Conservation (phyloP, 1,140 invertebrate species). For the Platyura marginata region DNA sequence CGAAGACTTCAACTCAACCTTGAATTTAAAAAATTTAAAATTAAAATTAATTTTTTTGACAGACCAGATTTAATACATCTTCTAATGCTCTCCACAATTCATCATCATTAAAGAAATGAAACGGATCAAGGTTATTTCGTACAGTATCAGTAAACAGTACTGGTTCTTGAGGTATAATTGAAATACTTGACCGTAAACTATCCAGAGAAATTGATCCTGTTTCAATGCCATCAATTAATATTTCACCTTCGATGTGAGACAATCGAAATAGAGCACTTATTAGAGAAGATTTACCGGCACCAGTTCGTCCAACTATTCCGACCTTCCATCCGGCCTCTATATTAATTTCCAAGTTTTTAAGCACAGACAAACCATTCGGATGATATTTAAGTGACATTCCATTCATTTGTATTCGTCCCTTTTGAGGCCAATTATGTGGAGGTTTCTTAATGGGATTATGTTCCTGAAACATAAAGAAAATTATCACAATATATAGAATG, state of each 20-base stretch:
- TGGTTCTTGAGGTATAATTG: constrained; percentile 55
- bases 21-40: background rate
- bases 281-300: constrained; percentile 54
- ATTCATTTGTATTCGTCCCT: constrained; percentile 42
- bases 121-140: constrained; percentile 52
- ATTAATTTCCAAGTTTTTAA: constrained; percentile 25
- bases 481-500: no score
- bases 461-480: no score
- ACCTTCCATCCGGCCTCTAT: constrained; percentile 44
- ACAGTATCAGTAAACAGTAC: constrained; percentile 45
- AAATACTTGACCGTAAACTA: constrained; percentile 36
- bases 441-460: no score
- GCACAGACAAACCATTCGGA: constrained; percentile 29
- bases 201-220: constrained; percentile 34
- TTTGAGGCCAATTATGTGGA: constrained; percentile 34
- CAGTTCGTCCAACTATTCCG: constrained; percentile 46
- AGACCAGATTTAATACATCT: constrained; percentile 27
- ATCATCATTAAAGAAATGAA: constrained; percentile 33
- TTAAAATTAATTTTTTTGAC: background rate
- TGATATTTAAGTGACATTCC: constrained; percentile 36
- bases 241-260: constrained; percentile 24
- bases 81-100: constrained; percentile 53
- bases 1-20: background rate
- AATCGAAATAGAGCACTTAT: constrained; percentile 44
- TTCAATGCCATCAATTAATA: constrained; percentile 39